A percentile compares a stretch with the other conserved stretches of the same genome.
Conservation (phyloP, 2,888 invertebrate genomes). For the Nephrotoma guestfalica region DNA sequence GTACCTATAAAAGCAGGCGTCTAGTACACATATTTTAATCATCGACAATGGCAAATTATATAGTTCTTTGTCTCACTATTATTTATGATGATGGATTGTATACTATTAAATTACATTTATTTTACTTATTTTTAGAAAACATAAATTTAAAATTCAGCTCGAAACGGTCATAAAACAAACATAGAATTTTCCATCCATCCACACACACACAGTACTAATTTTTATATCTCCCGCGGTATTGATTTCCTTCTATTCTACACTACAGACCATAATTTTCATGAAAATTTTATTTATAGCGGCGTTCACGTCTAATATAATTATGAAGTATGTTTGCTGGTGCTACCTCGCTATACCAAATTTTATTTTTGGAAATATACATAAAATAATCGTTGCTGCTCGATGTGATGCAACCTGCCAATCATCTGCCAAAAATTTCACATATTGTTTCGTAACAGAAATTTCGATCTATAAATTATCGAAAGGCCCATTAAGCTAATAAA, state of each 20-base stretch:
- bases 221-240: not conserved
- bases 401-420: not conserved
- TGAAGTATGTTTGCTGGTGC: not conserved
- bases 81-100: not conserved
- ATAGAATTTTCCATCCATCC: not conserved
- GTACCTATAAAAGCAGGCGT: no score
- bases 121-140: not conserved
- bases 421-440: not conserved
- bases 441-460: not conserved
- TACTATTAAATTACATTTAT: not conserved
- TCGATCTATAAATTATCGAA: no score
- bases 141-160: not conserved
- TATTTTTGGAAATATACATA: not conserved
- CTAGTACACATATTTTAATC: no score
- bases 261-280: not conserved
- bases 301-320: not conserved
- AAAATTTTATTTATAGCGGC: not conserved
- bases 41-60: no score
- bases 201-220: not conserved
- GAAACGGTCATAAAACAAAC: not conserved
- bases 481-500: not conserved
- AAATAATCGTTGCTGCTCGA: not conserved
- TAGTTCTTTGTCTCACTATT: not conserved
- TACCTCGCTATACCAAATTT: not conserved
- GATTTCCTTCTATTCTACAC: not conserved